A percentile compares a stretch with the other conserved stretches of the same genome.
phyloP scores from a whole-genome alignment of 2,797 vertebrate species.

The Meriones psammophilus region DNA sequence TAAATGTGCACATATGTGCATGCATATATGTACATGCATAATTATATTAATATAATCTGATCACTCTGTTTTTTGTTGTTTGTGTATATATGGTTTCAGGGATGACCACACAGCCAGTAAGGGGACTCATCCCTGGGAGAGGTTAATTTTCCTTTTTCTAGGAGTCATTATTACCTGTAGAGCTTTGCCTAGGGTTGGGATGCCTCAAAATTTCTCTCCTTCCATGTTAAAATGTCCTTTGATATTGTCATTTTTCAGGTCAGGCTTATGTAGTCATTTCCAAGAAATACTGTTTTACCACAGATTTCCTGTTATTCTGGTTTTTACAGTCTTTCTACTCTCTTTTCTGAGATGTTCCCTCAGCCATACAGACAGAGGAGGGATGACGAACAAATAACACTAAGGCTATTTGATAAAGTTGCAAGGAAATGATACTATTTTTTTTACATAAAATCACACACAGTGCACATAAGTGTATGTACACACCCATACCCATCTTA shows the following conservation, averaged over 20 bases:
- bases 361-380: neutral
- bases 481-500: neutral
- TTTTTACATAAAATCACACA: neutral
- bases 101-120: neutral
- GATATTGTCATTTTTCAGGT: neutral
- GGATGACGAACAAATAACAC: neutral
- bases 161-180: too few species aligned
- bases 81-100: neutral
- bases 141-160: too few species aligned
- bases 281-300: neutral
- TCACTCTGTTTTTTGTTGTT: neutral
- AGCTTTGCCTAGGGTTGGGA: too few species aligned
- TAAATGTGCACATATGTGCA: neutral
- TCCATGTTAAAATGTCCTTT: neutral
- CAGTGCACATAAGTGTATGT: neutral
- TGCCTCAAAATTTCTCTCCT: too few species aligned
- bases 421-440: neutral
- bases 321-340: neutral
- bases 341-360: neutral
- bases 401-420: neutral
- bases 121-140: too few species aligned
- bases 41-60: neutral
- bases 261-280: neutral
- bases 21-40: neutral
- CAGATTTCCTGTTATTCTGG: neutral